Evolutionary conservation across 2,113 vertebrate genomes (phyloP).

Genomic region (Anhinga rufa): DNA sequence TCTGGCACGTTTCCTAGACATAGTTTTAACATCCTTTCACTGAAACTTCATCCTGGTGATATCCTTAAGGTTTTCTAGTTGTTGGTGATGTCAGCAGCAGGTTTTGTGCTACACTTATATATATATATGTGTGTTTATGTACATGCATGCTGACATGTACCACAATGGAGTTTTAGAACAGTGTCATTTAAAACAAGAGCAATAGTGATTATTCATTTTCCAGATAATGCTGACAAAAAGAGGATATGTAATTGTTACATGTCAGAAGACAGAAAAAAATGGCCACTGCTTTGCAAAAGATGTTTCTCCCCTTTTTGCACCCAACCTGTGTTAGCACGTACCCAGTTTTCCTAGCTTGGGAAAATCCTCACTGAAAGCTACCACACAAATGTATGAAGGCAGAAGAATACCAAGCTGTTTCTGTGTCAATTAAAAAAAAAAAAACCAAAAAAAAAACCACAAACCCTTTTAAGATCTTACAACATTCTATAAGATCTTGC

Average conservation of each 20-base stretch:
- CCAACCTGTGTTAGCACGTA: background rate
- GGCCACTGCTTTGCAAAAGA: background rate
- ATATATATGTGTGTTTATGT: background rate
- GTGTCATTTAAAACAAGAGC: background rate
- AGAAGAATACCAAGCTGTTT: background rate
- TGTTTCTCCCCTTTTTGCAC: background rate
- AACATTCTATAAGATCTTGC: background rate
- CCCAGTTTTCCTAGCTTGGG: background rate
- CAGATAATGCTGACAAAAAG: background rate
- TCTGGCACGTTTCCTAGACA: rapidly evolving
- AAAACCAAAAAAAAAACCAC: background rate
- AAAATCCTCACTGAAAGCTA: background rate
- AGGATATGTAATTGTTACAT: background rate
- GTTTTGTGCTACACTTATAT: background rate
- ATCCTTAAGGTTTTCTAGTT: background rate
- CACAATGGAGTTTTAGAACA: background rate
- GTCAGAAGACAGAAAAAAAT: background rate
- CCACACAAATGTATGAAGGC: background rate
- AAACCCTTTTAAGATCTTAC: background rate
- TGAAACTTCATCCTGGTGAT: background rate
- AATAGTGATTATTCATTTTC: background rate
- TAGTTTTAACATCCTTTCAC: background rate
- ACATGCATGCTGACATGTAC: background rate
- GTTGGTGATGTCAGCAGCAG: background rate
- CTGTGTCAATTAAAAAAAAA: background rate